Conservation (phyloP, 2,797 vertebrate genomes). For the Xiphophorus birchmanni region DNA sequence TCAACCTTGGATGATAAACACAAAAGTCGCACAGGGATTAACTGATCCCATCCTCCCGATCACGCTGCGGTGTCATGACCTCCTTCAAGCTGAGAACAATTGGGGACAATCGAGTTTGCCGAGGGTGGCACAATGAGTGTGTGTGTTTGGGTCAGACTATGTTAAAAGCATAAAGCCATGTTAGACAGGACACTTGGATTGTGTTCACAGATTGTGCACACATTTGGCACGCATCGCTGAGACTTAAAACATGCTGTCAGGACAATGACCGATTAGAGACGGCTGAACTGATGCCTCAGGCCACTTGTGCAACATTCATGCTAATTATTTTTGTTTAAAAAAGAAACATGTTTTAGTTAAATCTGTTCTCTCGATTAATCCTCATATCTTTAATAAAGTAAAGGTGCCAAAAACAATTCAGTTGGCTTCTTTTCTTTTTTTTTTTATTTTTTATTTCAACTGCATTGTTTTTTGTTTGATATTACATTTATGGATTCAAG, state of each 20-base stretch:
- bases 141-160: constrained; percentile 7
- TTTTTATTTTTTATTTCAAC: not conserved
- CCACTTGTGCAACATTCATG: not conserved
- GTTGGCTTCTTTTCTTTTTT: not conserved
- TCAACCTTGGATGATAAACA: not conserved
- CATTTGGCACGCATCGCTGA: constrained; percentile 56
- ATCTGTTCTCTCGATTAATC: not conserved
- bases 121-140: constrained; percentile 24
- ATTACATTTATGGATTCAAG: not conserved
- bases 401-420: not conserved
- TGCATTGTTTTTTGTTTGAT: not conserved
- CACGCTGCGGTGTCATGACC: constrained; percentile 12
- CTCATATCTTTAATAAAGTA: not conserved
- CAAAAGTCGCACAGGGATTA: constrained; percentile 4
- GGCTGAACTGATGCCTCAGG: not conserved
- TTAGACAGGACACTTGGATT: constrained; percentile 32
- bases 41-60: constrained; percentile 2
- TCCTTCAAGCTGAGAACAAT: constrained; percentile 14
- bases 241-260: constrained; percentile 30
- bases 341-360: not conserved
- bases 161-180: constrained; percentile 44
- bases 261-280: constrained; percentile 38
- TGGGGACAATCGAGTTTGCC: constrained; percentile 3
- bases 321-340: not conserved
- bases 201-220: constrained; percentile 62